Evolutionary conservation across 2,113 vertebrate genomes (phyloP).

Genomic region (Lycocorax pyrrhopterus): DNA sequence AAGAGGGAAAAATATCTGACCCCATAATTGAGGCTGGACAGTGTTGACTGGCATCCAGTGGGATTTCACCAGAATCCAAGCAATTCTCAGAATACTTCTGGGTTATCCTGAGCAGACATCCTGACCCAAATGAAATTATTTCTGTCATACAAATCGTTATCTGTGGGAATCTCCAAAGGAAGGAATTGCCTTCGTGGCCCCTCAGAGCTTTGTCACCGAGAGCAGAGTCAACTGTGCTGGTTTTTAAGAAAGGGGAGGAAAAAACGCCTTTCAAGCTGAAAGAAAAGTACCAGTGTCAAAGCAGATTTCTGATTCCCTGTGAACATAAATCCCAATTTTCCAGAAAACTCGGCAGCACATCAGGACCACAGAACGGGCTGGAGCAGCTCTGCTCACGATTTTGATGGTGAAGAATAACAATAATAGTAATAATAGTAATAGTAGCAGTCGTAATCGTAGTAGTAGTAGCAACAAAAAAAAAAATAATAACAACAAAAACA

Average conservation of each 20-base stretch:
- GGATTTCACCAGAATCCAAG: slow-evolving; percentile 48
- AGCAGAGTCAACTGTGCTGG: background rate
- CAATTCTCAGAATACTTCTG: slow-evolving; percentile 50
- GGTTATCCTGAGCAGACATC: slow-evolving; percentile 54
- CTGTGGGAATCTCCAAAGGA: slow-evolving; percentile 48
- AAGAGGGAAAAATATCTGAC: slow-evolving; percentile 15
- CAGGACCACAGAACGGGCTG: accelerated
- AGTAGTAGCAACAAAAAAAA: background rate
- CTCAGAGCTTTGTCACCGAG: slow-evolving; percentile 34
- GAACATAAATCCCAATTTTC: background rate
- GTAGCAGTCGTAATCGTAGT: background rate
- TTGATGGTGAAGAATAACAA: background rate
- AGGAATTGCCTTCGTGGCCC: background rate
- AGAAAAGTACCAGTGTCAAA: background rate
- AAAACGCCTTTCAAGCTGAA: background rate
- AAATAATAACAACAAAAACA: no score
- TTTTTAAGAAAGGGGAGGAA: background rate
- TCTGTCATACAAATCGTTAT: slow-evolving; percentile 44
- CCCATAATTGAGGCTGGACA: slow-evolving; percentile 40
- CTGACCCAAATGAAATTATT: slow-evolving; percentile 47
- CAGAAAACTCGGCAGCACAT: background rate
- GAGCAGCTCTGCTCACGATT: accelerated
- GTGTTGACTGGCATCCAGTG: slow-evolving; percentile 38
- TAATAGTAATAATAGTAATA: background rate
- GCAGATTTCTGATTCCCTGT: background rate